Percentiles rank a stretch among this genome's conserved stretches.
Evolutionary conservation across 2,888 invertebrate genomes (phyloP).

Genomic region (Xanthorhoe spadicearia): DNA sequence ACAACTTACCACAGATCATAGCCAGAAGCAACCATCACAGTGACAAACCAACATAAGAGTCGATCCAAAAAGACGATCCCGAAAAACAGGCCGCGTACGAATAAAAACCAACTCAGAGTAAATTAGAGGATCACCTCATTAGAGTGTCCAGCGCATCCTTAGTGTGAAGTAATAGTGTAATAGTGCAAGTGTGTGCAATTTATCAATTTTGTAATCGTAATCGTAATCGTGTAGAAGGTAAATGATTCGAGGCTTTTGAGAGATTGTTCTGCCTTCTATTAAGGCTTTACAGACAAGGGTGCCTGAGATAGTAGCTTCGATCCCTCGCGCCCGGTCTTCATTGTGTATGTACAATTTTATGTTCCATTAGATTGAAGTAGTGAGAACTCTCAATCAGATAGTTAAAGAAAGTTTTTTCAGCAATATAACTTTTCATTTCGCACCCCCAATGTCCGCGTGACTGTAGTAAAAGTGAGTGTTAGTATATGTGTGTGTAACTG

Average conservation of each 20-base stretch:
- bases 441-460: not conserved
- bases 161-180: conserved; percentile 36
- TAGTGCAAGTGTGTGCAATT: conserved; percentile 22
- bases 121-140: not conserved
- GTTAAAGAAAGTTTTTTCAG: not conserved
- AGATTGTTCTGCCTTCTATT: not conserved
- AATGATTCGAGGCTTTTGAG: not conserved
- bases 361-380: not conserved
- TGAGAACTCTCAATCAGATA: not conserved
- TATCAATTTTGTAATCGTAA: conserved; percentile 8
- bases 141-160: conserved; percentile 2
- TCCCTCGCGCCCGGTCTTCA: not conserved
- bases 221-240: not conserved
- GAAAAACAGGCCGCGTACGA: conserved; percentile 18
- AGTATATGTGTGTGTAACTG: conserved; percentile 50
- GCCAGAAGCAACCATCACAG: too few species aligned
- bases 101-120: not conserved
- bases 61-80: too few species aligned
- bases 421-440: not conserved
- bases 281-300: not conserved
- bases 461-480: conserved; percentile 48
- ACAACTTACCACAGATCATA: conserved; percentile 34
- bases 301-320: not conserved
- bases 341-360: not conserved
- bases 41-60: too few species aligned